phyloP scores from a whole-genome alignment of 2,797 vertebrate species.

The Echiichthys vipera region DNA sequence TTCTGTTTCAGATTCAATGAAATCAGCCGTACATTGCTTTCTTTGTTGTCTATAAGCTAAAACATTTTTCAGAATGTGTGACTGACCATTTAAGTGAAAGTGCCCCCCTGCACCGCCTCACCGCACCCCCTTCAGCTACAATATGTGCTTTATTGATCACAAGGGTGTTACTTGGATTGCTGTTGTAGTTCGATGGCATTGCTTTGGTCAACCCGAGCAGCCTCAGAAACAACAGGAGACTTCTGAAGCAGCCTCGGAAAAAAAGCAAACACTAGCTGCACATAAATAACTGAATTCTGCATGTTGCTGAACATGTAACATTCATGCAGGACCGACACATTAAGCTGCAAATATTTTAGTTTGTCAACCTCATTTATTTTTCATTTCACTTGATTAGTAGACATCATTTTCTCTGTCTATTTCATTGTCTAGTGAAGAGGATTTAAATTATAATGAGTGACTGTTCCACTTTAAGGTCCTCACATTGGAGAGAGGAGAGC shows the following conservation, averaged over 20 bases:
- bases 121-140: constrained; percentile 46
- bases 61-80: constrained; percentile 29
- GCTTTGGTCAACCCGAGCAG: constrained; percentile 30
- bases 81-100: constrained; percentile 45
- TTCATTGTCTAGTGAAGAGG: neutral
- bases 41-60: constrained; percentile 4
- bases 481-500: constrained; percentile 7
- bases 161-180: constrained; percentile 59
- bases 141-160: constrained; percentile 70
- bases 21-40: constrained; percentile 2
- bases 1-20: neutral
- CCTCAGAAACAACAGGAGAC: constrained; percentile 30
- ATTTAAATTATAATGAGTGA: constrained; percentile 26
- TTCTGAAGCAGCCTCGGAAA: neutral
- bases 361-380: neutral
- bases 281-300: no score
- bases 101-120: neutral
- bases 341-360: neutral
- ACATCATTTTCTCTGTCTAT: neutral
- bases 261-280: neutral
- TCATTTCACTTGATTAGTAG: neutral
- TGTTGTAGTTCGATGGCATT: constrained; percentile 46
- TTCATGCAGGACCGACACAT: neutral
- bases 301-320: constrained; percentile 11
- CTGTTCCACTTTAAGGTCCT: constrained; percentile 28